A percentile compares a stretch with the other conserved stretches of the same genome.
Conservation (phyloP, 2,888 invertebrate species). For the Volucella zonaria region DNA sequence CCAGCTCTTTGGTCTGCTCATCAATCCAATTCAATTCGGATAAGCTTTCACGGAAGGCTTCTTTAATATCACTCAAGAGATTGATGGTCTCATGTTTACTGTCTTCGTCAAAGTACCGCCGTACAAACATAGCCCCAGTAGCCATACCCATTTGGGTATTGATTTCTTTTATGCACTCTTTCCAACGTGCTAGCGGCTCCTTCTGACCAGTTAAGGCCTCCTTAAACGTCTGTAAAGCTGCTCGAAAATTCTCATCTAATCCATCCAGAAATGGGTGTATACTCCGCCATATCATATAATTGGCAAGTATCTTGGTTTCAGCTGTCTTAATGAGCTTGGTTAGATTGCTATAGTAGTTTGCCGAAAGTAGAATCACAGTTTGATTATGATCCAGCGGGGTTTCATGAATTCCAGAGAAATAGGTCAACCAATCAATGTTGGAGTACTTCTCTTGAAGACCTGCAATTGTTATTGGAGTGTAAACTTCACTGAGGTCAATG, state of each 20-base stretch:
- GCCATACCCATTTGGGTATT: constrained; percentile 91
- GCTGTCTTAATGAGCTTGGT: constrained; percentile 48
- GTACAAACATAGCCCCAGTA: constrained; percentile 85
- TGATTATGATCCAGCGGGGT: constrained; percentile 40
- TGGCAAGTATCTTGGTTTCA: constrained; percentile 61
- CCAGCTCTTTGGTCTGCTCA: constrained; percentile 89
- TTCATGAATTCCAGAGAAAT: constrained; percentile 64
- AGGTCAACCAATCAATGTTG: constrained; percentile 69
- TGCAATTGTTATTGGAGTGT: constrained; percentile 55
- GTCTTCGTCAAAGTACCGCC: constrained; percentile 85
- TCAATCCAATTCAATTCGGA: constrained; percentile 96
- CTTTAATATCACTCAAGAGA: constrained; percentile 93
- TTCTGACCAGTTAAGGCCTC: constrained; percentile 93
- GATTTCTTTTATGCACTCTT: constrained; percentile 93
- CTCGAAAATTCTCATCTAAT: constrained; percentile 70
- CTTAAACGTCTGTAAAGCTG: constrained; percentile 78
- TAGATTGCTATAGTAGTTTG: constrained; percentile 56
- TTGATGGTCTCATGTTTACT: constrained; percentile 86
- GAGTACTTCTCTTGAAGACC: constrained; percentile 52
- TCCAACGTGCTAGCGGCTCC: constrained; percentile 92
- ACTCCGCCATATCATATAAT: constrained; percentile 73
- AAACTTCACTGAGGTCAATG: constrained; percentile 59
- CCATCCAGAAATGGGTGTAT: constrained; percentile 59
- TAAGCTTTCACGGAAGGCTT: constrained; percentile 92
- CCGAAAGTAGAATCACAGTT: constrained; percentile 56